phyloP scores from a whole-genome alignment of 2,888 invertebrate genomes.

The Daptonema setosum region DNA sequence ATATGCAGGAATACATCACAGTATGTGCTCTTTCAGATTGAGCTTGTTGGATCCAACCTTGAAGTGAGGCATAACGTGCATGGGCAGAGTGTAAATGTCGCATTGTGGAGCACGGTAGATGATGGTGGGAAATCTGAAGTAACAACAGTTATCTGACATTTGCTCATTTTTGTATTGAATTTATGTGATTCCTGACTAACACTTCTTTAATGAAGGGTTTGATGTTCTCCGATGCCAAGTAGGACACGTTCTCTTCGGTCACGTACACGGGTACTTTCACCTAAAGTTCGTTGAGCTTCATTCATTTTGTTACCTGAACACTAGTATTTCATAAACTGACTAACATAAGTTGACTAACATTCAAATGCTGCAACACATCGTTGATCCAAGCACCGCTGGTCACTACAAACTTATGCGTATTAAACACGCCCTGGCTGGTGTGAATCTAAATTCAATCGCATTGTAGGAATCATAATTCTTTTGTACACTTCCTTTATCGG shows the following conservation, averaged over 20 bases:
- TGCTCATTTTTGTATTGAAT: background rate
- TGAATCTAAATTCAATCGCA: constrained; percentile 23
- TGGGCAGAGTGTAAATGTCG: constrained; percentile 5
- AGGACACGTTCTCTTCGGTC: constrained; percentile 28
- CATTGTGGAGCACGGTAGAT: background rate
- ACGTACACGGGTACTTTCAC: constrained; percentile 26
- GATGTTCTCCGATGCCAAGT: constrained; percentile 23
- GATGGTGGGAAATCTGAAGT: constrained; percentile 4
- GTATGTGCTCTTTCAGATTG: constrained; percentile 24
- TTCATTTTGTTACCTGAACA: no score
- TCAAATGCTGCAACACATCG: constrained; percentile 23
- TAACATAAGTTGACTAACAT: no score
- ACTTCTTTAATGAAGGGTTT: constrained; percentile 25
- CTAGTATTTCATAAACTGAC: no score
- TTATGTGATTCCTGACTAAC: constrained; percentile 12
- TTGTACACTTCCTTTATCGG: no score
- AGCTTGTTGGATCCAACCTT: constrained; percentile 27
- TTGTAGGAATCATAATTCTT: no score
- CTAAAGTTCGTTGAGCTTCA: no score
- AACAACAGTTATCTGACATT: background rate
- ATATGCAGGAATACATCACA: background rate
- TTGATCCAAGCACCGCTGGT: constrained; percentile 29
- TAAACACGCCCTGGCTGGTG: constrained; percentile 21
- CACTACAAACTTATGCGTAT: constrained; percentile 21
- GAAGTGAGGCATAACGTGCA: constrained; percentile 19